Conservation (phyloP, 1,140 invertebrate genomes). For the Bombyx mandarina region DNA sequence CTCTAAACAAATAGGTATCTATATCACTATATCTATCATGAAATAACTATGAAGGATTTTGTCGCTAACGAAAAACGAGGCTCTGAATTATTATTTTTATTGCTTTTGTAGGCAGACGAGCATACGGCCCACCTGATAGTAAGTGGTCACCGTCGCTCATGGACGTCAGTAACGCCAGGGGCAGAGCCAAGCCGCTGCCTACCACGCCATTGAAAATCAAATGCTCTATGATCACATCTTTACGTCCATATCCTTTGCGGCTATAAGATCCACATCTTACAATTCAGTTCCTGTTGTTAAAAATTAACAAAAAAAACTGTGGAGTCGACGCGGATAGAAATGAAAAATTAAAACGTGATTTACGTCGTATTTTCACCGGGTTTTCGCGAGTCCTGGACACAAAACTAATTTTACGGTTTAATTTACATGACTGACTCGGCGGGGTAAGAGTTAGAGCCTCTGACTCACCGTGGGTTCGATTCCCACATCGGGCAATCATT, state of each 20-base stretch:
- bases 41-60: too few relatives aligned
- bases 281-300: constrained; percentile 45
- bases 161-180: too few relatives aligned
- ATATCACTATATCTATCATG: too few relatives aligned
- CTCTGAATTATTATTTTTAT: too few relatives aligned
- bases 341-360: background rate
- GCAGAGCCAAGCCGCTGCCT: too few relatives aligned
- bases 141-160: too few relatives aligned
- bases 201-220: background rate
- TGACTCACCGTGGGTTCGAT: background rate
- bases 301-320: constrained; percentile 27
- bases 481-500: background rate
- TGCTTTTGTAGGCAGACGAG: too few relatives aligned
- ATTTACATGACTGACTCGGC: background rate
- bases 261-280: constrained; percentile 13
- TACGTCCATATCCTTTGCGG: background rate
- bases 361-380: background rate
- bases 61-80: too few relatives aligned
- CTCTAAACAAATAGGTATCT: too few relatives aligned
- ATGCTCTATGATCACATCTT: background rate
- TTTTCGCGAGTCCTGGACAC: background rate
- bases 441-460: background rate
- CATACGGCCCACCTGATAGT: too few relatives aligned
- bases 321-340: constrained; percentile 19
- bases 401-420: background rate